Percentiles rank a stretch among this genome's conserved stretches.
Conservation (phyloP, 2,888 invertebrate genomes). For the Mimachlamys varia region DNA sequence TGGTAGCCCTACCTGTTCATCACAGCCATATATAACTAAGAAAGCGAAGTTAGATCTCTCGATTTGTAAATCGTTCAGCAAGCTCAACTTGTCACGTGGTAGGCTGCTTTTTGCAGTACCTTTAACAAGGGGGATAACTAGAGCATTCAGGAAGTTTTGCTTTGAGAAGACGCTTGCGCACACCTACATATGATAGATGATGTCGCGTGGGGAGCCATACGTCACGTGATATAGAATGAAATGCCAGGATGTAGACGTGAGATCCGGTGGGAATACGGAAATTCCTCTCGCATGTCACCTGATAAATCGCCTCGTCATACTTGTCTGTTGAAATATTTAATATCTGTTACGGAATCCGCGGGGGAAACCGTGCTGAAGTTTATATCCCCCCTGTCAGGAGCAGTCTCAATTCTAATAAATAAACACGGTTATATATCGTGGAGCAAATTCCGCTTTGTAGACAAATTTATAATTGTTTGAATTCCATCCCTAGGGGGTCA, state of each 20-base stretch:
- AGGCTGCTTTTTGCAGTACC: background rate
- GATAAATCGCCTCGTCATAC: background rate
- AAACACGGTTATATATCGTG: background rate
- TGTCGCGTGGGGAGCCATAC: background rate
- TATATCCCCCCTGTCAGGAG: background rate
- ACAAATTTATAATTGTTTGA: slow-evolving; percentile 27
- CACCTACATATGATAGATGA: background rate
- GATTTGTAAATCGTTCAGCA: no score
- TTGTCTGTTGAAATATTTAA: slow-evolving; percentile 18
- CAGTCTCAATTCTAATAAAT: background rate
- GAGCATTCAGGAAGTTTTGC: background rate
- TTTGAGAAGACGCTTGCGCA: background rate
- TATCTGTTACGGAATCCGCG: background rate
- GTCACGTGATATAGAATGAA: background rate
- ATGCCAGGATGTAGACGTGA: slow-evolving; percentile 12
- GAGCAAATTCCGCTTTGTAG: background rate
- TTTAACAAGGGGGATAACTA: background rate
- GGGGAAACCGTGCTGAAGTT: background rate
- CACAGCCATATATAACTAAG: no score
- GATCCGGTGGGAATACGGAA: slow-evolving; percentile 9
- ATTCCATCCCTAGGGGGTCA: background rate
- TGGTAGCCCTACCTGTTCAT: no score
- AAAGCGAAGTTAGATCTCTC: no score
- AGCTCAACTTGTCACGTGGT: no score
- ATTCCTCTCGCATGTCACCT: background rate